These are phyloP conservation scores for Zygogramma bicolorata DNA, from an alignment of 2,888 invertebrate species.

Conservation along the genomic window DNA sequence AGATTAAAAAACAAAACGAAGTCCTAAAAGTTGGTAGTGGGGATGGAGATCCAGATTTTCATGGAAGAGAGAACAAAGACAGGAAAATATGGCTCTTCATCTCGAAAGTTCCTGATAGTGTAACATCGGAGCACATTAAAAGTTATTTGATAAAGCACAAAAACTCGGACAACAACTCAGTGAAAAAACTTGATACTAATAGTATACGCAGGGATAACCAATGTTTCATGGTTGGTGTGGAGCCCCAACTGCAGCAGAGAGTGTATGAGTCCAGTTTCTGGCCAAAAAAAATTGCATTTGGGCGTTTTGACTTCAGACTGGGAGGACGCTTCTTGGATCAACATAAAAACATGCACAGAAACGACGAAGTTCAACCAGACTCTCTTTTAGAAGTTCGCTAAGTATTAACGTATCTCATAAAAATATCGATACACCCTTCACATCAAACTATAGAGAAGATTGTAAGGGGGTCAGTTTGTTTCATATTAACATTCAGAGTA, in stretches of 20 bases:
- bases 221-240: not conserved
- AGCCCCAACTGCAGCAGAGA: too few relatives aligned
- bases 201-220: not conserved
- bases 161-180: not conserved
- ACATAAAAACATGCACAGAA: not conserved
- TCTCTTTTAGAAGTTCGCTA: not conserved
- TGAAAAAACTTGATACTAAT: not conserved
- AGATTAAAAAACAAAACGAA: not conserved
- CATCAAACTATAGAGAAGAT: not conserved
- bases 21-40: not conserved
- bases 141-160: not conserved
- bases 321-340: not conserved
- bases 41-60: not conserved
- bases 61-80: constrained; percentile 1
- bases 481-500: not conserved
- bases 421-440: not conserved
- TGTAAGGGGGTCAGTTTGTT: not conserved
- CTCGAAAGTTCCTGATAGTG: constrained; percentile 16
- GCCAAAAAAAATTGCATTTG: too few relatives aligned
- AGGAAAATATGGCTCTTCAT: constrained; percentile 7
- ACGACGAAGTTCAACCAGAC: not conserved
- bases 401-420: not conserved
- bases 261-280: too few relatives aligned
- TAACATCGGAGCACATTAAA: not conserved
- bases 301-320: not conserved